Evolutionary conservation across 2,888 invertebrate genomes (phyloP), one percentile per base, ranked within the genome.

Genomic region (Machimus rusticus): DNA sequence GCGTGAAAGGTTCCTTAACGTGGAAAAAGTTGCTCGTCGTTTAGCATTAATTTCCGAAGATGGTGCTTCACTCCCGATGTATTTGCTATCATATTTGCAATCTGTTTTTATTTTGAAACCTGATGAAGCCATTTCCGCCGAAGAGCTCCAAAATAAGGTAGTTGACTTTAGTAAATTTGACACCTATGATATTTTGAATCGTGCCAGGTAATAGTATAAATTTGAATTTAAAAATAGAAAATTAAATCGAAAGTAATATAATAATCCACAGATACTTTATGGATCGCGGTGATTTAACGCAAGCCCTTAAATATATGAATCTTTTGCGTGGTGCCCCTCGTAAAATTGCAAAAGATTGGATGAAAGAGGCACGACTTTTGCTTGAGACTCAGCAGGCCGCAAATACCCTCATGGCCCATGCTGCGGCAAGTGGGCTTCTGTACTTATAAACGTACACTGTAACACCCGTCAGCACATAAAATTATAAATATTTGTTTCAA

Each of bases 331-430:
- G 99, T n/a, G 98, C 98, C 51, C 95, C 99, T 0, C 94, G 96
- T 3, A 94, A 95, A 86, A 95, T 98, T 1, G 97, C 99, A 0
- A 93, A 93, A 74, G 96, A 97, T 89, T 99, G 99, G 99, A 95
- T 97, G 91, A 94, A 95, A 87, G 98, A 98, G 90, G 95, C 97
- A 0, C 94, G 96, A 86, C 94, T 96, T 82, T 94, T 97, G 89
- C 93, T 99, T 89, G 99, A 99, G 93, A 97, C 98, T 12, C 95
- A 96, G 91, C 98, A 98, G 92, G 98, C 98, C 14, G 97, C 98
- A 12, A 96, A 97, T 91, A 96, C 97, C 0, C 93, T 99, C 39
- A 94, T 98, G 91, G 97, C 98, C 0, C 97, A 98, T 91, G 98
- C 98, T 5, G 95, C 97, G 0, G 96, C 98, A 1, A 94, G 95